Conservation (phyloP, 1,140 invertebrate genomes). For the Bombus terrestris region DNA sequence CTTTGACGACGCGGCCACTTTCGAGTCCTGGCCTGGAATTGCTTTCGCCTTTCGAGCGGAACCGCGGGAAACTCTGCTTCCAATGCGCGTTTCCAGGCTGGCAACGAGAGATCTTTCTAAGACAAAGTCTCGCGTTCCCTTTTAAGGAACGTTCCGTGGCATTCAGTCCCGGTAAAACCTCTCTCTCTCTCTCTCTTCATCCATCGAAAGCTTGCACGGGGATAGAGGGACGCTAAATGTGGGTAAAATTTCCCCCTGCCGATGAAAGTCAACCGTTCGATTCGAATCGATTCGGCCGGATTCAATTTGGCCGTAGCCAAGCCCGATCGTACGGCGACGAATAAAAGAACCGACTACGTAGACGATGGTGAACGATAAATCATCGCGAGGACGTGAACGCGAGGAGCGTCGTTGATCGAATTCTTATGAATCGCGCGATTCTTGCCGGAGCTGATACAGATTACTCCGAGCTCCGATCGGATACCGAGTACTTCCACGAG, state of each 20-base stretch:
- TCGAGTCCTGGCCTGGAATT: not conserved
- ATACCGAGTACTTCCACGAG: constrained; percentile 28
- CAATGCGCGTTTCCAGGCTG: not conserved
- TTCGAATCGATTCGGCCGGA: constrained; percentile 1
- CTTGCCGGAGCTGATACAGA: constrained; percentile 33
- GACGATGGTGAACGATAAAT: constrained; percentile 22
- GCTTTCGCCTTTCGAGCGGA: constrained; percentile 32
- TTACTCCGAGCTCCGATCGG: constrained; percentile 21
- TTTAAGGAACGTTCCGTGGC: not conserved
- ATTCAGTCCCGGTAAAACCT: too few species aligned
- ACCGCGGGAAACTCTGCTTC: not conserved
- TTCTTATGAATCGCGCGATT: constrained; percentile 32
- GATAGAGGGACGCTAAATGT: not conserved
- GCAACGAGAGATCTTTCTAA: not conserved
- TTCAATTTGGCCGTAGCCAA: constrained; percentile 6
- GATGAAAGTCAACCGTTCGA: not conserved
- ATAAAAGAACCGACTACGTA: not conserved
- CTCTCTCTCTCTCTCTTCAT: too few species aligned
- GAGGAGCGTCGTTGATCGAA: constrained; percentile 29
- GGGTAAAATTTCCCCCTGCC: not conserved
- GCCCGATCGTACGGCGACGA: not conserved
- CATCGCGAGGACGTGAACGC: constrained; percentile 7
- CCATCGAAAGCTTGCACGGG: not conserved
- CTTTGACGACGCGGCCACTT: constrained; percentile 59
- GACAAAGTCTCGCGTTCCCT: not conserved